Percentiles rank a stretch among this genome's conserved stretches.
Conservation (phyloP, 2,797 vertebrate species). For the Melanotaenia parkinsoni region DNA sequence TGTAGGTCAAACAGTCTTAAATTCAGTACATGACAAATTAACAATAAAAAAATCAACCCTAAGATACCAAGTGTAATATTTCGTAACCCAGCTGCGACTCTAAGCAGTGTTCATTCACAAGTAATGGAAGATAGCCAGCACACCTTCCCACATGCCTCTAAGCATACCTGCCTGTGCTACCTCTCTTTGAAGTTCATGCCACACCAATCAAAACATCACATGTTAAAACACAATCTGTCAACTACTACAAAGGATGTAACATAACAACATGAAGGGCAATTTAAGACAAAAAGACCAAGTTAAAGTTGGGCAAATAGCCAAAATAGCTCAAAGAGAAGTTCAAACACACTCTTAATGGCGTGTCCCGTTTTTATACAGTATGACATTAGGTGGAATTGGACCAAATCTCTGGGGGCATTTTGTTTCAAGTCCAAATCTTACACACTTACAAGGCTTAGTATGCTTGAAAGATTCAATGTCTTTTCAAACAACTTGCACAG, state of each 20-base stretch:
- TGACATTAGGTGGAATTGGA: slow-evolving; percentile 76
- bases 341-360: slow-evolving; percentile 58
- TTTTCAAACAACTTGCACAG: slow-evolving; percentile 58
- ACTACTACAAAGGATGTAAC: slow-evolving; percentile 39
- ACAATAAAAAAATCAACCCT: neutral
- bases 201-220: slow-evolving; percentile 65
- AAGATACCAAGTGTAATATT: slow-evolving; percentile 1
- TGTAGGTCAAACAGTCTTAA: neutral
- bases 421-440: slow-evolving; percentile 73
- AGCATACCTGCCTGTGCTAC: slow-evolving; percentile 36
- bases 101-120: slow-evolving; percentile 13
- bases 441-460: slow-evolving; percentile 61
- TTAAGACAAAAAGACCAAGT: slow-evolving; percentile 46
- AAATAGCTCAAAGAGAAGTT: slow-evolving; percentile 54
- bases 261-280: slow-evolving; percentile 49
- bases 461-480: slow-evolving; percentile 64
- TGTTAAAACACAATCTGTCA: slow-evolving; percentile 68
- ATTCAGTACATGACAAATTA: neutral
- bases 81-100: neutral
- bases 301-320: slow-evolving; percentile 55
- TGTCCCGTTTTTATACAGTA: slow-evolving; percentile 70
- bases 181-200: slow-evolving; percentile 68
- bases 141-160: slow-evolving; percentile 36
- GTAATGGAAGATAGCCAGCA: slow-evolving; percentile 34
- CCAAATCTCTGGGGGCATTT: slow-evolving; percentile 67